Conservation (phyloP, 2,797 vertebrate species). For the Crenuchus spilurus region DNA sequence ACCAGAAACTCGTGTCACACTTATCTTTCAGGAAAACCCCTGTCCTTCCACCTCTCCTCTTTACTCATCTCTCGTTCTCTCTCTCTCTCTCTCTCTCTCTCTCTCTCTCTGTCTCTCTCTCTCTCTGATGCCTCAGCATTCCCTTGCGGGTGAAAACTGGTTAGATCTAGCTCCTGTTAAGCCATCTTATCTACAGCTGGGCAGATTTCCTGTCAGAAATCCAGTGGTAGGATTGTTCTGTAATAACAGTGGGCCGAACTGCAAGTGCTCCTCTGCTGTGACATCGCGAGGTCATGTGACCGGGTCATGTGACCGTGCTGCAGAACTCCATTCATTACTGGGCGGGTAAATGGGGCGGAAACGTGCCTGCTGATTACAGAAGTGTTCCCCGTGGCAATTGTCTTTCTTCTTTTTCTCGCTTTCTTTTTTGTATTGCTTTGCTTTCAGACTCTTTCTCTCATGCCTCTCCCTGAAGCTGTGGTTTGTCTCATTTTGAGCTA, state of each 20-base stretch:
- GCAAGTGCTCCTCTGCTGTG: slow-evolving; percentile 18
- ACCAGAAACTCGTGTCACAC: background rate
- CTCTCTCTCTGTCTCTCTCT: too few relatives aligned
- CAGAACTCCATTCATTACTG: slow-evolving; percentile 53
- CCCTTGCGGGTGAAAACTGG: slow-evolving; percentile 55
- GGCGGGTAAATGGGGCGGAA: slow-evolving; percentile 43
- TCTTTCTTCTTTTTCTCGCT: too few relatives aligned
- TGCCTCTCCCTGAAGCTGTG: too few relatives aligned
- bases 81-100: too few relatives aligned
- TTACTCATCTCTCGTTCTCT: too few relatives aligned
- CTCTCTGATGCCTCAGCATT: slow-evolving; percentile 42
- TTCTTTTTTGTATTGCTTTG: too few relatives aligned
- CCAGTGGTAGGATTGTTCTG: slow-evolving; percentile 60
- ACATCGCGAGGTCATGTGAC: background rate
- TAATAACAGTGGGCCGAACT: slow-evolving; percentile 44
- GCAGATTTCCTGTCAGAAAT: slow-evolving; percentile 63
- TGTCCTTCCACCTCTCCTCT: too few relatives aligned
- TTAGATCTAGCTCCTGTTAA: slow-evolving; percentile 64
- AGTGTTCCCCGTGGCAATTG: background rate
- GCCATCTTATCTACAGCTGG: slow-evolving; percentile 62
- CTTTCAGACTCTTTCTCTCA: too few relatives aligned
- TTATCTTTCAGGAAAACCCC: too few relatives aligned
- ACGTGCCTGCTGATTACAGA: slow-evolving; percentile 25
- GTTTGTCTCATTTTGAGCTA: too few relatives aligned
- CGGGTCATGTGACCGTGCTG: slow-evolving; percentile 42